Conservation (phyloP, 1,140 invertebrate species). For the Aphaenogaster ashmeadi region DNA sequence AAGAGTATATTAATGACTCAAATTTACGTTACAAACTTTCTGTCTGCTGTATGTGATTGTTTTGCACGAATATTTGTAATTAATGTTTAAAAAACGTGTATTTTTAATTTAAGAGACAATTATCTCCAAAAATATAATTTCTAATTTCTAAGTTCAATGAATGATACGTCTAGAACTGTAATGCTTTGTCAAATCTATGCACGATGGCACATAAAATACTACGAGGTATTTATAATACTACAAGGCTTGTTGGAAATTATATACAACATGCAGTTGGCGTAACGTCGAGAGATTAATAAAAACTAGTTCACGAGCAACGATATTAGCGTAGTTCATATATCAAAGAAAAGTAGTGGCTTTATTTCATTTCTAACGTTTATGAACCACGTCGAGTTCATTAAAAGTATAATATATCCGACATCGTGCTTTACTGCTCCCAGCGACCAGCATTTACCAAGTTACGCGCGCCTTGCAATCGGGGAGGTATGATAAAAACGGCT, state of each 20-base stretch:
- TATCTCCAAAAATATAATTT: background rate
- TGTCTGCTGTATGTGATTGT: background rate
- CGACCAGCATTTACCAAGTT: conserved; percentile 60
- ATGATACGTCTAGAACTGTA: background rate
- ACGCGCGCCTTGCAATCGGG: conserved; percentile 56
- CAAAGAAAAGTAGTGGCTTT: conserved; percentile 58
- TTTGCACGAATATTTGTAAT: background rate
- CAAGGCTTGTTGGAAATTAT: conserved; percentile 29
- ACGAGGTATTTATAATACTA: background rate
- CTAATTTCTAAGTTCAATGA: background rate
- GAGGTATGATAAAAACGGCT: conserved; percentile 54
- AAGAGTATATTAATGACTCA: background rate
- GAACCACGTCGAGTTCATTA: conserved; percentile 62
- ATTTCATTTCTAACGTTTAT: conserved; percentile 64
- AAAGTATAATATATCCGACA: conserved; percentile 60
- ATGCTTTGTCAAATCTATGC: background rate
- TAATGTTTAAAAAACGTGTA: background rate
- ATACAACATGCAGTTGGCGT: conserved; percentile 17
- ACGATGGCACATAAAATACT: background rate
- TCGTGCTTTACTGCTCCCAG: conserved; percentile 55
- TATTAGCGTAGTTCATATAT: conserved; percentile 46
- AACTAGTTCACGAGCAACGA: conserved; percentile 47
- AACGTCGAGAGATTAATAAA: conserved; percentile 47
- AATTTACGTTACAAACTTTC: conserved; percentile 6
- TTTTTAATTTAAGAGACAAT: background rate